phyloP scores from a whole-genome alignment of 2,113 vertebrate genomes.

The Melanerpes aurifrons region DNA sequence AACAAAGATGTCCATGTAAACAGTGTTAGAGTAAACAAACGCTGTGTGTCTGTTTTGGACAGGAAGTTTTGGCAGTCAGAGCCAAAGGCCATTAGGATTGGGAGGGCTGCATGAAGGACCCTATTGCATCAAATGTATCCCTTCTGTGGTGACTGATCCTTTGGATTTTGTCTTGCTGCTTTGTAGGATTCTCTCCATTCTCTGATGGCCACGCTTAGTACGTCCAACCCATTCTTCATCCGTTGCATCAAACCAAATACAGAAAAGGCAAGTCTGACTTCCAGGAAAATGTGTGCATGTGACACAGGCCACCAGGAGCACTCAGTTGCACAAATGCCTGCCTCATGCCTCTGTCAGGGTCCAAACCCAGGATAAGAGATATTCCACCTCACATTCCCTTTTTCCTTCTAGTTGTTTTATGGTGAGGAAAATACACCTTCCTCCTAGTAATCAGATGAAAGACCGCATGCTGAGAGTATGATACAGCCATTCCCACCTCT shows the following conservation, averaged over 20 bases:
- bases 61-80: background rate
- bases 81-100: background rate
- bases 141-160: background rate
- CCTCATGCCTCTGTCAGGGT: background rate
- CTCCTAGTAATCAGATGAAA: background rate
- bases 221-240: constrained; percentile 92
- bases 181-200: constrained; percentile 91
- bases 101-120: background rate
- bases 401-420: background rate
- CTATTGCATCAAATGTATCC: background rate
- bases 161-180: background rate
- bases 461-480: background rate
- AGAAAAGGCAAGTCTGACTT: constrained; percentile 81
- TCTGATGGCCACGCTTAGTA: constrained; percentile 89
- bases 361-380: background rate
- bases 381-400: background rate
- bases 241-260: constrained; percentile 95
- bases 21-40: background rate
- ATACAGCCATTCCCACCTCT: background rate
- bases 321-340: background rate
- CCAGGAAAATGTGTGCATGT: background rate
- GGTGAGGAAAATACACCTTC: background rate
- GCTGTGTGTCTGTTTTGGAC: background rate
- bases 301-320: background rate
- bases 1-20: background rate